Evolutionary conservation across 1,140 invertebrate genomes (phyloP), one percentile per base, ranked within the genome.

Genomic region (Meloidogyne chitwoodi): DNA sequence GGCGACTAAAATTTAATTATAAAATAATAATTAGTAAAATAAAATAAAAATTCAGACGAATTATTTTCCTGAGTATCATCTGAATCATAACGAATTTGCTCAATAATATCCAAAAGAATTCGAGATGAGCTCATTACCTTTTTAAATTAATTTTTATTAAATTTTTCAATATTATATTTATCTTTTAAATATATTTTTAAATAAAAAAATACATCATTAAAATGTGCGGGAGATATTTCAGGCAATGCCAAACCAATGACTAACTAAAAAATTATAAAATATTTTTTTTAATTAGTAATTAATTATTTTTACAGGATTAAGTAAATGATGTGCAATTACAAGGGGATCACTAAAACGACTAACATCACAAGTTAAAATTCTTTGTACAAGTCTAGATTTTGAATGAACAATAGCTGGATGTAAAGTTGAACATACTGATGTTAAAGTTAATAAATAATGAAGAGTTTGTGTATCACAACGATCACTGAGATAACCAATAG

Each of bases 391-490:
- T 61, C 84, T 72, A 66, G 83, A 84, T 68, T 84, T 84, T 11
- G 81, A 77, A 72, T 85, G 84, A 22, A 85, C 81, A 65, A 85
- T 80, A 22, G 80, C 85, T 61, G 86, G 85, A 76, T 85, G 84
- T n/a, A 75, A 44, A 3, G 77, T 78, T 24, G 74, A 77, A 64
- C 85, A 87, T 0, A 87, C 62, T 3, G 79, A 80, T 0, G 79
- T 66, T 12, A 79, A 75, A 14, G 75, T 79, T 29, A 87, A 65
- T n/a, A 85, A 74, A 41, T 79, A 67, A 12, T 83, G 72, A 2
- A 85, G 64, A 12, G 81, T 85, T 16, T 70, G 61, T 19, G 76
- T 48, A 73, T 85, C 84, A 76, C 84, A 85, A 16, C 84, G 79
- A 70, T 85, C 84, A 56, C 85, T 87, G n/a, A 85, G 77, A 68